Evolutionary conservation across 2,888 invertebrate species (phyloP).

Genomic region (Polia nebulosa): DNA sequence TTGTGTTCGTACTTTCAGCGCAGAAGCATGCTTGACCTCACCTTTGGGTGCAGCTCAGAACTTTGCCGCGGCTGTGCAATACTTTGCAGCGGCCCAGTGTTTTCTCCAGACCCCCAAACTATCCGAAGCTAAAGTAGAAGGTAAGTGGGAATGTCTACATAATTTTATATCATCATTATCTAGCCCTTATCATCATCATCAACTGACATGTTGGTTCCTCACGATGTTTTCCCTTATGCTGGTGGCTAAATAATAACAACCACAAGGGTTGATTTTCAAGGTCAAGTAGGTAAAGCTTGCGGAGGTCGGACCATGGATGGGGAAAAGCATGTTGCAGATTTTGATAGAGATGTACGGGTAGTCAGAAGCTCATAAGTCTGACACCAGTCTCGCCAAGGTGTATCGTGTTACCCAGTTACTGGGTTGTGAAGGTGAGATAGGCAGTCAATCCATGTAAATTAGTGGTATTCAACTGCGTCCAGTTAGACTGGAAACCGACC

Average conservation of each 20-base stretch:
- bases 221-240: too few relatives aligned
- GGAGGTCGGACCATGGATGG: too few relatives aligned
- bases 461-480: too few relatives aligned
- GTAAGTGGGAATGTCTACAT: slow-evolving; percentile 10
- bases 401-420: too few relatives aligned
- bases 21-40: slow-evolving; percentile 16
- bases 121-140: slow-evolving; percentile 23
- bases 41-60: slow-evolving; percentile 24
- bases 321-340: too few relatives aligned
- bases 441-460: too few relatives aligned
- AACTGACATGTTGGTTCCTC: too few relatives aligned
- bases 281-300: not conserved
- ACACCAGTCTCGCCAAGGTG: too few relatives aligned
- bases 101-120: slow-evolving; percentile 5
- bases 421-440: not conserved
- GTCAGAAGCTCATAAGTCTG: too few relatives aligned
- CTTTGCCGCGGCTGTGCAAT: slow-evolving; percentile 44
- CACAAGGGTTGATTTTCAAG: not conserved
- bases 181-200: too few relatives aligned
- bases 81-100: slow-evolving; percentile 45
- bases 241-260: not conserved
- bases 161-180: not conserved
- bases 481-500: too few relatives aligned
- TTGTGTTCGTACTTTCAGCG: slow-evolving; percentile 1
- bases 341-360: too few relatives aligned